Percentiles rank a stretch among this genome's conserved stretches.
phyloP scores from a whole-genome alignment of 2,113 vertebrate species.

The Pipra filicauda region DNA sequence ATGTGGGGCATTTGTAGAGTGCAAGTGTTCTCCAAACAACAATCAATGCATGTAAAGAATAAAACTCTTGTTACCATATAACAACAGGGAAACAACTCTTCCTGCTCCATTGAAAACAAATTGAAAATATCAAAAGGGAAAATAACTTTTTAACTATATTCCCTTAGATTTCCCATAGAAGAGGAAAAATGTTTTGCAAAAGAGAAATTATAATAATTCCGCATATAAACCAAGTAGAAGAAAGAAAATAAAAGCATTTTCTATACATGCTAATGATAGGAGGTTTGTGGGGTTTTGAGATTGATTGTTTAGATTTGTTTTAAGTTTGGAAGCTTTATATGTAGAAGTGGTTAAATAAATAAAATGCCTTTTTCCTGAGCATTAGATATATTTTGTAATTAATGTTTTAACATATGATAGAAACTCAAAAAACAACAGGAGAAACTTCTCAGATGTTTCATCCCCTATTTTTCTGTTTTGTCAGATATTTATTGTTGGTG shows the following conservation, averaged over 20 bases:
- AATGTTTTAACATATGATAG: neutral
- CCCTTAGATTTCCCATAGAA: neutral
- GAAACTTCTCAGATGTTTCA: neutral
- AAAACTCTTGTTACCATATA: neutral
- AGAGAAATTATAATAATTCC: neutral
- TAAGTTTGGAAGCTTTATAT: neutral
- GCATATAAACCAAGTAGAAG: neutral
- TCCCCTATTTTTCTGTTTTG: neutral
- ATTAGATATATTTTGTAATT: neutral
- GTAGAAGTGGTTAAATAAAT: neutral
- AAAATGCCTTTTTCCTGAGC: neutral
- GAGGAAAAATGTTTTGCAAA: neutral
- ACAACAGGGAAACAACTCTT: neutral
- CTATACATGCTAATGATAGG: neutral
- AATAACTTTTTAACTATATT: neutral
- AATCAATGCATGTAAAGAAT: neutral
- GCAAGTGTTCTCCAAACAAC: neutral
- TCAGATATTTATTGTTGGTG: neutral
- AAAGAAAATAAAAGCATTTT: neutral
- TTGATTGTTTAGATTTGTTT: neutral
- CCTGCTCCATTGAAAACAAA: neutral
- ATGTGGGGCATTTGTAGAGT: neutral
- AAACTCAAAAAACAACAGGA: neutral
- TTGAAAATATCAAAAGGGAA: neutral
- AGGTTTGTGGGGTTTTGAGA: neutral